Conservation (phyloP, 2,888 invertebrate genomes). For the Zootermopsis nevadensis region DNA sequence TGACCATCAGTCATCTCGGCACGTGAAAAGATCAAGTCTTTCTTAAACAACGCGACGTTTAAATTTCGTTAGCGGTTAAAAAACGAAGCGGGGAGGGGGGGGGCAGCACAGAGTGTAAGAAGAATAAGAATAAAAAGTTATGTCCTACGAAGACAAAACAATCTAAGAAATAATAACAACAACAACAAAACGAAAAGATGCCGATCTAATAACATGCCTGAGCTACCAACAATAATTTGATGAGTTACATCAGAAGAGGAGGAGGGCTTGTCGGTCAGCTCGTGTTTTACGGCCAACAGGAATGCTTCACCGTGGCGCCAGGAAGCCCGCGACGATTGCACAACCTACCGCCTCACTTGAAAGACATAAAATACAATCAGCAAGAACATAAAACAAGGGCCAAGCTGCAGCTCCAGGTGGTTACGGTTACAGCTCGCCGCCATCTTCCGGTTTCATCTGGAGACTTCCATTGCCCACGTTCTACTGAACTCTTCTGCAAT, state of each 20-base stretch:
- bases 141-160: background rate
- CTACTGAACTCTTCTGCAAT: too few species aligned
- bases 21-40: too few species aligned
- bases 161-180: conserved; percentile 3
- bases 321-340: background rate
- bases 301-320: background rate
- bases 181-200: background rate
- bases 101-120: background rate
- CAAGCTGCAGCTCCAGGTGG: background rate
- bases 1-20: too few species aligned
- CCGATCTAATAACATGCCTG: conserved; percentile 5
- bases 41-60: too few species aligned
- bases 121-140: background rate
- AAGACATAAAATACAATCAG: background rate
- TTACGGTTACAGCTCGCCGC: background rate
- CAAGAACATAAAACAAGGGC: background rate
- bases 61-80: background rate
- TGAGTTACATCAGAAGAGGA: background rate
- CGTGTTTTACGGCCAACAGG: background rate
- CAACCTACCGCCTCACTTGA: background rate
- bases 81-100: background rate
- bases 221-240: conserved; percentile 2
- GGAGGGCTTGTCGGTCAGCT: background rate
- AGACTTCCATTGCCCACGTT: too few species aligned
- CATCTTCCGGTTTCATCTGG: too few species aligned